Evolutionary conservation across 2,888 invertebrate species (phyloP).

Genomic region (Cerastis rubricosa): DNA sequence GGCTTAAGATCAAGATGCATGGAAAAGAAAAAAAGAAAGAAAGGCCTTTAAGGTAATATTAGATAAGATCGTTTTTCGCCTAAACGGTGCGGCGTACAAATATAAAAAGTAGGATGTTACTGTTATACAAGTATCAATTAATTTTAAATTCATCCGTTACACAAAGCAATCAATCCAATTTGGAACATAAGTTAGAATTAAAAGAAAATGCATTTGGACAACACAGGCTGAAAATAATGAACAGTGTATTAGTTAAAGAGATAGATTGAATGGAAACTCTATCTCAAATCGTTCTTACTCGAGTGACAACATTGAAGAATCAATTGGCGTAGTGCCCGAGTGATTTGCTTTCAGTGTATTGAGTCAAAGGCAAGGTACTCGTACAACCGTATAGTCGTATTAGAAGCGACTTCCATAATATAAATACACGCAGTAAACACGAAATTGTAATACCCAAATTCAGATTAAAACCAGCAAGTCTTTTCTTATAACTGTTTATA

Average conservation of each 20-base stretch:
- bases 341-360: conserved; percentile 7
- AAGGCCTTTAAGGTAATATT: no score
- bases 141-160: background rate
- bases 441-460: no score
- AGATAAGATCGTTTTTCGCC: background rate
- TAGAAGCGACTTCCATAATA: no score
- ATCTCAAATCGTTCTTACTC: background rate
- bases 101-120: background rate
- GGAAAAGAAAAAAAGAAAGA: no score
- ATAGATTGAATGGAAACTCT: background rate
- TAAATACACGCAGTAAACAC: no score
- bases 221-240: no score
- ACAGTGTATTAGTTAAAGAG: background rate
- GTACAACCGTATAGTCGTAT: no score
- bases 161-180: background rate
- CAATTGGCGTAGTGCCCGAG: background rate
- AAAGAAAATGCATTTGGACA: no score
- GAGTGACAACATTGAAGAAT: background rate
- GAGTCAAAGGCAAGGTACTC: background rate
- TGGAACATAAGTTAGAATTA: background rate
- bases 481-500: no score
- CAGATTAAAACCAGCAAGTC: no score
- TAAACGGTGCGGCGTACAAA: background rate
- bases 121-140: background rate
- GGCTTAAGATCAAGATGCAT: no score